These are phyloP conservation scores for Spinus pinus DNA, from an alignment of 2,797 vertebrate genomes.

Conservation along the genomic window DNA sequence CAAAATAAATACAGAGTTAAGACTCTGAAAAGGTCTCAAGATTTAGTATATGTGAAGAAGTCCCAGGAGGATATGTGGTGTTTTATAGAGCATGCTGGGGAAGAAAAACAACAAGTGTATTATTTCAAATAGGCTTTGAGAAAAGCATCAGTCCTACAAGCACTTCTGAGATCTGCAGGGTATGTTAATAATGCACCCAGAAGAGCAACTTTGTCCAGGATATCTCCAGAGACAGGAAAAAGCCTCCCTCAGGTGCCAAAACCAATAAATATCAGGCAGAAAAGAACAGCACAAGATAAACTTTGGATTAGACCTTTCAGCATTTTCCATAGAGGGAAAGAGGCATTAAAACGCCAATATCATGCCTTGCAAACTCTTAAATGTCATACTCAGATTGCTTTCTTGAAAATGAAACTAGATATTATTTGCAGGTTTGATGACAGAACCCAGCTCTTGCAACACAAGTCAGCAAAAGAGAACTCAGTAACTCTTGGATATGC, in stretches of 20 bases:
- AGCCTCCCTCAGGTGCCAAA: fast-evolving
- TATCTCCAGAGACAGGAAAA: not conserved
- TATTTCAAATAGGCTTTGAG: not conserved
- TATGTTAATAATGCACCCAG: not conserved
- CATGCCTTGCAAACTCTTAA: not conserved
- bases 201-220: not conserved
- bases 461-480: not conserved
- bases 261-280: not conserved
- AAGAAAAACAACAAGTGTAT: not conserved
- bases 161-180: not conserved
- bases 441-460: not conserved
- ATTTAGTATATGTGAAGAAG: not conserved
- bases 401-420: not conserved
- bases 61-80: fast-evolving
- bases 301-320: not conserved
- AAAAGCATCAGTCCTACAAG: not conserved
- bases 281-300: not conserved
- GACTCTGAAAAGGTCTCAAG: not conserved
- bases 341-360: fast-evolving
- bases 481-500: not conserved
- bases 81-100: not conserved
- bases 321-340: not conserved
- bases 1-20: not conserved
- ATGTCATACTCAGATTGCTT: not conserved
- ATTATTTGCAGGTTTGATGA: not conserved